Evolutionary conservation across 1,140 invertebrate species (phyloP), one percentile per base, ranked within the genome.

Genomic region (Stegodyphus mimosarum): DNA sequence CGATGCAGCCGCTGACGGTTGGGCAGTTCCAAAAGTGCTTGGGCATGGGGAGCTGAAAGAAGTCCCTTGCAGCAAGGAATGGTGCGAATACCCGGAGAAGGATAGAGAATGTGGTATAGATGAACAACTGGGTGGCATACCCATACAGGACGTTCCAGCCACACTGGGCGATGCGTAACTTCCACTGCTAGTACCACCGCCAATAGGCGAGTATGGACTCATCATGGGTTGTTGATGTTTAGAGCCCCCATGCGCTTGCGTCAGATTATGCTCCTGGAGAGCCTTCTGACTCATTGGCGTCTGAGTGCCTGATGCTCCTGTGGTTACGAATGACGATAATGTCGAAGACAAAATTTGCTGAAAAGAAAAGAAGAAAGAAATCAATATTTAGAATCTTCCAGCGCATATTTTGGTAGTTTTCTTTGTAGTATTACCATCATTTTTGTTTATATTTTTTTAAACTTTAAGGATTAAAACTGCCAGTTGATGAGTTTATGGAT

Each of bases 1-100:
- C 6, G 88, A 88, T 1, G 88, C 88, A 4, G 88, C 88, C 6
- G 88, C 88, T 52, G 85, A 87, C 0, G 88, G 87, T 48, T 86
- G 86, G 15, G 73, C 80, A 17, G 74, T 33, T 15, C 69, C 83
- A 63, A 83, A 78, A 10, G 72, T 81, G 55, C 83, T 81, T 7
- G 77, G 67, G 63, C 87, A 87, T 17, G 87, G 87, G 0, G 87
- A 87, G 55, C 87, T 87, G 71, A 86, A 87, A 2, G 87, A 87
- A 48, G 87, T 87, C 7, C 84, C 87, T 53, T 87, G 87, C 18
- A 87, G 51, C 51, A 86, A 17, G 11, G 87, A 87, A 63, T 83
- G 77, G 50, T 87, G 87, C 6, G 87, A 87, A 51, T 83, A 87
- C 6, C 87, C 87, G 76, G 83, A 76, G 49, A 86, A 87, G 7